Percentiles rank a stretch among this genome's conserved stretches.
Evolutionary conservation across 1,140 invertebrate species (phyloP).

Genomic region (Ceratitis capitata): DNA sequence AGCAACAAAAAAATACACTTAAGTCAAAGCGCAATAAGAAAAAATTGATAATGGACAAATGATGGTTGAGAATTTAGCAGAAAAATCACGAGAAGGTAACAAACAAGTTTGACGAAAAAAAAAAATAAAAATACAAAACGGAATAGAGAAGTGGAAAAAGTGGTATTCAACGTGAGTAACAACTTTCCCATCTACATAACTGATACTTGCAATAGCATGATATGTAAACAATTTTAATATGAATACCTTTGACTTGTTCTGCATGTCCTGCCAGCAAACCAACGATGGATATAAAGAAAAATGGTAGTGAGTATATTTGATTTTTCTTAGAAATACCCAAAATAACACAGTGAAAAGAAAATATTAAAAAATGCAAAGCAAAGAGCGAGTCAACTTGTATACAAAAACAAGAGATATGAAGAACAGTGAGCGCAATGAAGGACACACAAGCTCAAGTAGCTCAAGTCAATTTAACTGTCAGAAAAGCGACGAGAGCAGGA

Average conservation of each 20-base stretch:
- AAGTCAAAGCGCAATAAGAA: background rate
- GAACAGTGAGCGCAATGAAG: background rate
- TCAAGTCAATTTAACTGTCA: conserved; percentile 32
- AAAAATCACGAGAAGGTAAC: background rate
- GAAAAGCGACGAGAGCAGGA: background rate
- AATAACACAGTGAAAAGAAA: background rate
- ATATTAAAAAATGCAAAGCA: conserved; percentile 18
- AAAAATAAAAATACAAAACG: background rate
- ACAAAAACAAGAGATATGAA: background rate
- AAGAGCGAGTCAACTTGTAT: background rate
- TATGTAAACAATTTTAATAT: conserved; percentile 3
- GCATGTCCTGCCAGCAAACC: background rate
- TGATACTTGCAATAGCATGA: background rate
- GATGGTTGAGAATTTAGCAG: background rate
- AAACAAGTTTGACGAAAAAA: background rate
- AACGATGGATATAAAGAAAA: background rate
- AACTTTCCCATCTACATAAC: background rate
- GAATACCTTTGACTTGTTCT: background rate
- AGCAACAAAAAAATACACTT: background rate
- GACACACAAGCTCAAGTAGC: no score
- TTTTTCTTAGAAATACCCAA: conserved; percentile 23
- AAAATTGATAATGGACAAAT: background rate
- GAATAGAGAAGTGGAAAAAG: background rate
- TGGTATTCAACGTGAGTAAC: background rate
- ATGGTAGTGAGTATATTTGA: background rate